phyloP scores from a whole-genome alignment of 2,888 invertebrate genomes.

The Apamea monoglypha region DNA sequence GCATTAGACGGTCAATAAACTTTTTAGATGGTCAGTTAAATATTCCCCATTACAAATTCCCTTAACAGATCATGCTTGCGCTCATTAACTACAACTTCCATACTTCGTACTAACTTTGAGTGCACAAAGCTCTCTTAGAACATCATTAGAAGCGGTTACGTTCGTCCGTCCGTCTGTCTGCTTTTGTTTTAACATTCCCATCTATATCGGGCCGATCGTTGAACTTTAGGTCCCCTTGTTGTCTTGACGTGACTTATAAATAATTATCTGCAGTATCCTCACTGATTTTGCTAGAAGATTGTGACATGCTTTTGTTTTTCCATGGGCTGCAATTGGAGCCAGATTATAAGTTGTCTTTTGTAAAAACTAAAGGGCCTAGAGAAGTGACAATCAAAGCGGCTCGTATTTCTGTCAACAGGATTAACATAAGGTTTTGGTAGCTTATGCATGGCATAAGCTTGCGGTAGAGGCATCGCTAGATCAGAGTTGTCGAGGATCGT shows the following conservation, averaged over 20 bases:
- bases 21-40: background rate
- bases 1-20: background rate
- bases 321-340: background rate
- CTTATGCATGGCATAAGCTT: background rate
- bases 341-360: no score
- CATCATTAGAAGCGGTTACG: constrained; percentile 60
- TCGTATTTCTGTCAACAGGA: background rate
- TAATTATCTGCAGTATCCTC: constrained; percentile 35
- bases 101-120: constrained; percentile 1
- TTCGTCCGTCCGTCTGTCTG: constrained; percentile 55
- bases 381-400: background rate
- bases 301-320: background rate
- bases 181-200: constrained; percentile 67
- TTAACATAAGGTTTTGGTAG: background rate
- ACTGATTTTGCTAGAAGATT: constrained; percentile 9
- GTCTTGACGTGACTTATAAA: constrained; percentile 50
- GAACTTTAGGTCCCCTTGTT: constrained; percentile 64
- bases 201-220: constrained; percentile 72
- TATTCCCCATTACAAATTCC: background rate
- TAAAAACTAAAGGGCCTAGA: no score
- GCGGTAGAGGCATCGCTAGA: no score
- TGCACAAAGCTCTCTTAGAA: constrained; percentile 34
- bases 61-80: background rate
- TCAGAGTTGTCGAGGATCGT: no score
- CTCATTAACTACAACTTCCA: background rate